Evolutionary conservation across 1,140 invertebrate species (phyloP).

Genomic region (Scylla paramamosain): DNA sequence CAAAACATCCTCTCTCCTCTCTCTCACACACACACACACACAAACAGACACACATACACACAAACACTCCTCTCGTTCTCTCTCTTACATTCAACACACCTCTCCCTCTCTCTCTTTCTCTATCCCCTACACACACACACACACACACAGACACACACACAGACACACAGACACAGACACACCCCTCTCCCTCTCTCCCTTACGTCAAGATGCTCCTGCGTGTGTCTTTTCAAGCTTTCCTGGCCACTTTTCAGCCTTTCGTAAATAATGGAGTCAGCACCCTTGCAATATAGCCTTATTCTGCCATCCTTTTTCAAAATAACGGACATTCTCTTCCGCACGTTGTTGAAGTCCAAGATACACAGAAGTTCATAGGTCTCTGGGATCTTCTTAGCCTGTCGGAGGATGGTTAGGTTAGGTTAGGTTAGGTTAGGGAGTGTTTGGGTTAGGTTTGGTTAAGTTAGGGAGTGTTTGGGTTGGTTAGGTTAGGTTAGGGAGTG

Average conservation of each 20-base stretch:
- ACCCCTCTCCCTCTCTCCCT: constrained; percentile 78
- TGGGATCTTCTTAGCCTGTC: constrained; percentile 87
- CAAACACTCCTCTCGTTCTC: background rate
- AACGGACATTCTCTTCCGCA: constrained; percentile 99
- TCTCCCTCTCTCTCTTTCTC: background rate
- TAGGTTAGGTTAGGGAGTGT: constrained; percentile 44
- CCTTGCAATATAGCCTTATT: constrained; percentile 97
- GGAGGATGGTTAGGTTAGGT: background rate
- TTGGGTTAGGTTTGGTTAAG: no score
- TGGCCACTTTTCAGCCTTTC: constrained; percentile 90
- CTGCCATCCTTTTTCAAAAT: constrained; percentile 93
- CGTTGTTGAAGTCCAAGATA: constrained; percentile 99
- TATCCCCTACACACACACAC: background rate
- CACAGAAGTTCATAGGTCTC: constrained; percentile 97
- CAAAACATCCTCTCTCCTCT: background rate
- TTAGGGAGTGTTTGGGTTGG: no score
- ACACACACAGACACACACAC: background rate
- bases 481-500: constrained; percentile 41
- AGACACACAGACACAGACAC: background rate
- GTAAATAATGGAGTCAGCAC: constrained; percentile 99
- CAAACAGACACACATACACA: no score
- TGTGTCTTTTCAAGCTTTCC: constrained; percentile 88
- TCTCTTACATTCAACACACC: background rate
- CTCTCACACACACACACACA: background rate
- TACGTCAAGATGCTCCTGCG: constrained; percentile 96